These are phyloP conservation scores for Thaleichthys pacificus DNA, from an alignment of 2,797 vertebrate species.

Conservation along the genomic window DNA sequence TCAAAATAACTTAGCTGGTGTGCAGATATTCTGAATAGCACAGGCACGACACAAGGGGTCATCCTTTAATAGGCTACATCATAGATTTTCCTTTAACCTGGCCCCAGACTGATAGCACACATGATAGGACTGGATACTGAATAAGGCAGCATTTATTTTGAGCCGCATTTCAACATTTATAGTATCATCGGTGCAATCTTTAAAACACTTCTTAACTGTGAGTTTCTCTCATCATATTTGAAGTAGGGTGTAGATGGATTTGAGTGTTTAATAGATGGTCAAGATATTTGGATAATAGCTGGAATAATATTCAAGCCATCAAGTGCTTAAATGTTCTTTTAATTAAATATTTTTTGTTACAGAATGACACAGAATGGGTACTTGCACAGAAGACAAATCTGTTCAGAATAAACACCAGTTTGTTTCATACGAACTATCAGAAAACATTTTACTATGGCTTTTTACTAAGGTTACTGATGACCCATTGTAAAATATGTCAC, in stretches of 20 bases:
- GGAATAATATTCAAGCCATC: conserved; percentile 26
- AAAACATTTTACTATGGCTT: conserved; percentile 37
- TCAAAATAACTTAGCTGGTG: no score
- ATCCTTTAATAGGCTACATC: no score
- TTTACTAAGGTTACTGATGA: conserved; percentile 28
- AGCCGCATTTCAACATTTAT: no score
- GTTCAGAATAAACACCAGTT: conserved; percentile 47
- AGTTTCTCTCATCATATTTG: not conserved
- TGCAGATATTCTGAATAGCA: no score
- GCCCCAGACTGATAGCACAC: no score
- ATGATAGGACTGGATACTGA: no score
- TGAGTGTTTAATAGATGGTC: not conserved
- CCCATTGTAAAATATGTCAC: conserved; percentile 36
- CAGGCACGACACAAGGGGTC: no score
- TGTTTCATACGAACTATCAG: conserved; percentile 45
- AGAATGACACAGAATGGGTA: conserved; percentile 60
- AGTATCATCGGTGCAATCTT: not conserved
- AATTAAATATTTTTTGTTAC: conserved; percentile 45
- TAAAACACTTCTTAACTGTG: not conserved
- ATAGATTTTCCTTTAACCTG: no score
- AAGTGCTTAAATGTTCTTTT: conserved; percentile 59
- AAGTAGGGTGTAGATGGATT: not conserved
- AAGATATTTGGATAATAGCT: not conserved
- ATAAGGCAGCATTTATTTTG: no score
- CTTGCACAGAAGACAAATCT: conserved; percentile 56